Base-by-base conservation (phyloP, 2,797 vertebrate genomes). In the Serranus cabrilla region DNA sequence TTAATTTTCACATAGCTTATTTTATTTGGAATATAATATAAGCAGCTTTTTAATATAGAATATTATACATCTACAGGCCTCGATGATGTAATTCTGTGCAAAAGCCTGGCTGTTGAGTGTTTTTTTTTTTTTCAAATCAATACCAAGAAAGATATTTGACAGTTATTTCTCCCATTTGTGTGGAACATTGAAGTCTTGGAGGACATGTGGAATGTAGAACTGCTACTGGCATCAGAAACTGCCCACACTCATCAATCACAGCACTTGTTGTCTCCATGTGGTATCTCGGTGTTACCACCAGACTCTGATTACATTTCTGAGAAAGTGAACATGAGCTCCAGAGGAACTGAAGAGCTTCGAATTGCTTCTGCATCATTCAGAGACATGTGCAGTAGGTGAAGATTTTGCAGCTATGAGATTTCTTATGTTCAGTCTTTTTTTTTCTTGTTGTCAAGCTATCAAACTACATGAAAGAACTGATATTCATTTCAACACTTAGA, bases 381-480 rank as follows among this genome's bases (percentile, higher is more conserved):
- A 76, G 31, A 12, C 45, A 12, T 55, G 16, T 62, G 13, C 7
- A 27, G 16, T 39, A 7, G 8, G 16, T 40, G 34, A 50, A 57
- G 34, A 50, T 21, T 49, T 23, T 27, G 21, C 39, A 5, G 27
- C 7, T 5, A 1, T 20, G 43, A 68, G 20, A 57, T 45, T 18
- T 60, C 12, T 5, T 37, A 9, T 20, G 16, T 16, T 13, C 6
- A 21, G 37, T 46, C 34, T 34, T 12, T 62, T 14, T 16, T 42
- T 60, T 55, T 56, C 9, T 4, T 55, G 31, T 63, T 64, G 58
- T 65, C 39, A 46, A 39, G 14, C 10, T 5, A 25, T 65, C 47
- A 71, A 13, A 54, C 27, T 25, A 25, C 45, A 58, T 80, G 12
- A 60, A 50, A 67, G 17, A 18, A 45, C n/a, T 25, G 43, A 7